Evolutionary conservation across 2,113 vertebrate species (phyloP), one percentile per base, ranked within the genome.

Genomic region (Laticauda colubrina): DNA sequence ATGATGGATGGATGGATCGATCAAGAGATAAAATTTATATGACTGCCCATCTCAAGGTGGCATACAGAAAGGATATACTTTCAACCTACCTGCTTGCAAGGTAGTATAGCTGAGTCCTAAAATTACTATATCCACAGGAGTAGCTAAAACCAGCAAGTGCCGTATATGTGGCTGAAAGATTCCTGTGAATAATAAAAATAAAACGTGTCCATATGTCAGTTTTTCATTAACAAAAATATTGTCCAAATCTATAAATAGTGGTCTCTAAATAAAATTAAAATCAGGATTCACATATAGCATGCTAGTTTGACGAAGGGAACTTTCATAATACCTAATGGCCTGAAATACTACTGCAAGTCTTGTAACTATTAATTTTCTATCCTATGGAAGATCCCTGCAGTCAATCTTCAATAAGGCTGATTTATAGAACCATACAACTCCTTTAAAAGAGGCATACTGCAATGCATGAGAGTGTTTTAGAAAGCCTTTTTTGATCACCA

Each of bases 121-220:
- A 95, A 99, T 99, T 85, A 99, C 98, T 29, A 99, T 98, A 95
- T 99, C 99, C 92, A 99, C 99, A 34, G 99, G 99, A 3, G 99
- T 99, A 90, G 99, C 98, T 94, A 99, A 94, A 91, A 99, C 99
- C 91, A 99, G 97, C 34, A 99, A 98, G 94, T 98, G 99, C 93
- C 98, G 98, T 92, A 99, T 98, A 89, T 99, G 99, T 94, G 99
- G 98, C 93, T 99, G 99, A 96, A 99, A 99, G 93, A 99, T 99
- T 53, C 99, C 99, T 99, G 96, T n/a, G 51, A 89, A 89, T 89
- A 89, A 75, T 81, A 34, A 57, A 1, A 21, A 59, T 1, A 92
- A 89, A 57, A 64, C 24, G 43, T 69, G 5, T 1, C 57, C 91
- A 48, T 2, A 18, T 26, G 34, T 4, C 23, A 45, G 15, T 93